Conservation (phyloP, 2,888 invertebrate genomes). For the Hoplodrina ambigua region DNA sequence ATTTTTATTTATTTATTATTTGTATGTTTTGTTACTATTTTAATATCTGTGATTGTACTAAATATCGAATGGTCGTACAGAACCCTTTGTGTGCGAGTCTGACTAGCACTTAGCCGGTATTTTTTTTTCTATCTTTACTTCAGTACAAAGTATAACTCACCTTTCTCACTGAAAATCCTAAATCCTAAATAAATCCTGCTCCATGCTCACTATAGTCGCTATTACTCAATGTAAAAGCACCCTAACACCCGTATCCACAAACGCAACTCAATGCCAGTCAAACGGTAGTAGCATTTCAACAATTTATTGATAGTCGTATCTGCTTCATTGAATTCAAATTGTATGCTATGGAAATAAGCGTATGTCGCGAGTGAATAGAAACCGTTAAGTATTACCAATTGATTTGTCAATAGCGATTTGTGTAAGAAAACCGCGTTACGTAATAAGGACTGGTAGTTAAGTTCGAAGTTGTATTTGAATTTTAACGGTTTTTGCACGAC, state of each 20-base stretch:
- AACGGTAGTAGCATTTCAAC: conserved; percentile 51
- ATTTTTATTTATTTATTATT: too few relatives aligned
- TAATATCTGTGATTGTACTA: too few relatives aligned
- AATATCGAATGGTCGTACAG: too few relatives aligned
- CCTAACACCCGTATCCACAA: conserved; percentile 15
- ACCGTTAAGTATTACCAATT: conserved; percentile 66
- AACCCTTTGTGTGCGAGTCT: too few relatives aligned
- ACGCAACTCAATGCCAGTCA: conserved; percentile 32
- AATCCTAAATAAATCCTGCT: too few relatives aligned
- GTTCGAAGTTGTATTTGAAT: conserved; percentile 40
- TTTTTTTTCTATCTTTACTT: too few relatives aligned
- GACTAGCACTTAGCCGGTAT: too few relatives aligned
- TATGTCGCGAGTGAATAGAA: conserved; percentile 53
- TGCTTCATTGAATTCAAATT: conserved; percentile 61
- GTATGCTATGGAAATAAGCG: conserved; percentile 57
- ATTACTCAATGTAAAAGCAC: not conserved
- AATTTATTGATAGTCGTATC: conserved; percentile 49
- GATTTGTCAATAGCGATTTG: conserved; percentile 65
- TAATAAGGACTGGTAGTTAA: conserved; percentile 56
- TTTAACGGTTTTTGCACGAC: conserved; percentile 56
- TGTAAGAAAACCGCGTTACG: conserved; percentile 45
- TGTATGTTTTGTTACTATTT: too few relatives aligned
- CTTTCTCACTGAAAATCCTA: too few relatives aligned
- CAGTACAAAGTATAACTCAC: too few relatives aligned
- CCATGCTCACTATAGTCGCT: not conserved